Conservation (phyloP, 2,113 vertebrate species). For the Beaufortia kweichowensis region DNA sequence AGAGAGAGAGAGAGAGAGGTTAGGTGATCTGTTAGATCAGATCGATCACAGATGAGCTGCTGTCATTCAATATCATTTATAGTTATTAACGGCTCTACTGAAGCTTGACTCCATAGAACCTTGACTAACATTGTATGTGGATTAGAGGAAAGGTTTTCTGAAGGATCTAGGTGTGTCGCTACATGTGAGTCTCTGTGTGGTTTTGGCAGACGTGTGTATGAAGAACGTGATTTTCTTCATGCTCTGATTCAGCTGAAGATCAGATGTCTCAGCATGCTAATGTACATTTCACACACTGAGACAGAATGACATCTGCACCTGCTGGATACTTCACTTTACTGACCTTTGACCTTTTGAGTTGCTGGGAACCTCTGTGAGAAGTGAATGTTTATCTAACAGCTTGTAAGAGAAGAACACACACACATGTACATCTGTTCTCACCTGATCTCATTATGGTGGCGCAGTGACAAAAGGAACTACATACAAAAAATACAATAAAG, state of each 20-base stretch:
- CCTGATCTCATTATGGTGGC: too few relatives aligned
- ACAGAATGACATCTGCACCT: slow-evolving; percentile 6
- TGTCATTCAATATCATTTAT: too few relatives aligned
- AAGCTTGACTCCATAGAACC: too few relatives aligned
- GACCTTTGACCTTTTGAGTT: slow-evolving; percentile 14
- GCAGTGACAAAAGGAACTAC: too few relatives aligned
- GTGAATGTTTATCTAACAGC: not conserved
- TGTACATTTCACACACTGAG: not conserved
- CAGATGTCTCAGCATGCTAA: not conserved
- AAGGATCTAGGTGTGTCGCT: not conserved
- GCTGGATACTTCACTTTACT: not conserved
- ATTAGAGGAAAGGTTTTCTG: too few relatives aligned
- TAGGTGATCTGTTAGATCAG: too few relatives aligned
- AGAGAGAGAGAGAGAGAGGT: too few relatives aligned
- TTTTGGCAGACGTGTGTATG: not conserved
- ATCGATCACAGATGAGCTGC: too few relatives aligned
- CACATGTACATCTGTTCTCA: not conserved
- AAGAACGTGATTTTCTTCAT: not conserved
- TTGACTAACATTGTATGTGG: too few relatives aligned
- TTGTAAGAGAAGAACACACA: slow-evolving; percentile 1
- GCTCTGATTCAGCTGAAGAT: slow-evolving; percentile 11
- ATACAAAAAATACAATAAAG: too few relatives aligned
- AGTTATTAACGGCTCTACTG: too few relatives aligned
- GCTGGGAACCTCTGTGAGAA: not conserved
- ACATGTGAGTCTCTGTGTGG: not conserved